A percentile compares a stretch with the other conserved stretches of the same genome.
Evolutionary conservation across 35 echinoderm and acorn worm genomes (phyloP).

Genomic region (Holothuria glaberrima): DNA sequence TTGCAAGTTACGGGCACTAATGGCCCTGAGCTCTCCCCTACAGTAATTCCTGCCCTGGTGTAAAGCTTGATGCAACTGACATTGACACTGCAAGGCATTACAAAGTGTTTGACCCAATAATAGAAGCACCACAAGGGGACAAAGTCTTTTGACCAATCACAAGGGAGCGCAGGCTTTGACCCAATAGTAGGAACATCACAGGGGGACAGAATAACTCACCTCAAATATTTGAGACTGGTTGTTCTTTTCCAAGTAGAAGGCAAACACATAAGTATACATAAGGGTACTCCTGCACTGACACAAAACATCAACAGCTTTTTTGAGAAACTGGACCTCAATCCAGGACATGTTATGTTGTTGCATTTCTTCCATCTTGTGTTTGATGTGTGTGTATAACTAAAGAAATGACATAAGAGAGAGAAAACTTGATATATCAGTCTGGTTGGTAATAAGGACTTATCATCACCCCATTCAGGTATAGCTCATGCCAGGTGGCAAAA

Average conservation of each 20-base stretch:
- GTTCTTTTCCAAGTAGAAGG: slow-evolving; percentile 99
- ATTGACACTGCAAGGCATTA: background rate
- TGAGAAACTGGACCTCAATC: slow-evolving; percentile 99
- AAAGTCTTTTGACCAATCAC: too few relatives aligned
- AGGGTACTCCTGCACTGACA: slow-evolving; percentile 91
- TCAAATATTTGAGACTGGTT: slow-evolving; percentile 99
- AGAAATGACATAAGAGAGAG: background rate
- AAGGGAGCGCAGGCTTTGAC: too few relatives aligned
- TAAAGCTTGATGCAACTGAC: background rate
- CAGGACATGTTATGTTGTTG: slow-evolving; percentile 99
- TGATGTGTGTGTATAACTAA: slow-evolving; percentile 91
- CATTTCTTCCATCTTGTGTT: slow-evolving; percentile 98
- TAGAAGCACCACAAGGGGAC: background rate
- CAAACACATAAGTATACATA: slow-evolving; percentile 99
- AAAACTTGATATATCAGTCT: background rate
- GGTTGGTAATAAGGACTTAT: too few relatives aligned
- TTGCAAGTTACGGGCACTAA: too few relatives aligned
- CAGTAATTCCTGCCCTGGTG: too few relatives aligned
- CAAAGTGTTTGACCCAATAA: background rate
- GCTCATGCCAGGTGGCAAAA: too few relatives aligned
- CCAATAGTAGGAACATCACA: too few relatives aligned
- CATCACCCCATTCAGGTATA: too few relatives aligned
- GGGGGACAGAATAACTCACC: slow-evolving; percentile 38
- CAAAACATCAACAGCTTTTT: slow-evolving; percentile 98
- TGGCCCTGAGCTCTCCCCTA: too few relatives aligned